Percentiles rank a stretch among this genome's conserved stretches.
These are phyloP conservation scores for Ptychochromis oligacanthus DNA, from an alignment of 2,113 vertebrate species.

Conservation along the genomic window DNA sequence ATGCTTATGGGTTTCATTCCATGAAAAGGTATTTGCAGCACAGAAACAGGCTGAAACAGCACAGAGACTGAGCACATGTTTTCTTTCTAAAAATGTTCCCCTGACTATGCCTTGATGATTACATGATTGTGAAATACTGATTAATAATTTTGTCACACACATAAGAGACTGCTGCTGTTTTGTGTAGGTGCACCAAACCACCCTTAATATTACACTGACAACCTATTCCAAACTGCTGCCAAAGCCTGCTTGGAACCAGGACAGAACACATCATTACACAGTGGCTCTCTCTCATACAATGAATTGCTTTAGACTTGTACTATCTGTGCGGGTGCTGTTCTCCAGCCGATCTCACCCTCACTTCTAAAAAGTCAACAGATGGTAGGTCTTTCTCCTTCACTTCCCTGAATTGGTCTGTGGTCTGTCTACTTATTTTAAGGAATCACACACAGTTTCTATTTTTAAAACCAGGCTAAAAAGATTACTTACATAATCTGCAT, in stretches of 20 bases:
- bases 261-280: conserved; percentile 51
- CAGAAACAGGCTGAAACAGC: not conserved
- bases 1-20: not conserved
- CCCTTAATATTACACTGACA: conserved; percentile 25
- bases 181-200: conserved; percentile 11
- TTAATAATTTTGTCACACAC: conserved; percentile 17
- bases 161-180: conserved; percentile 1
- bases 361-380: conserved; percentile 58
- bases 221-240: conserved; percentile 29
- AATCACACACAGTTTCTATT: conserved; percentile 13
- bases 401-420: not conserved
- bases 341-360: conserved; percentile 12
- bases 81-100: not conserved
- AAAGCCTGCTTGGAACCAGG: conserved; percentile 38
- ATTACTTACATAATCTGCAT: conserved; percentile 4
- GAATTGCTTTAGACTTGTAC: conserved; percentile 39
- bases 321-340: conserved; percentile 12
- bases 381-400: conserved; percentile 47
- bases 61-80: not conserved
- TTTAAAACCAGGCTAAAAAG: conserved; percentile 12
- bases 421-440: conserved; percentile 12
- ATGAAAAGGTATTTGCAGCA: not conserved
- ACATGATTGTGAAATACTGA: conserved; percentile 22
- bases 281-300: conserved; percentile 25
- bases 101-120: not conserved